Base-by-base conservation (phyloP, 2,888 invertebrate species). In the Nomada lathburiana region DNA sequence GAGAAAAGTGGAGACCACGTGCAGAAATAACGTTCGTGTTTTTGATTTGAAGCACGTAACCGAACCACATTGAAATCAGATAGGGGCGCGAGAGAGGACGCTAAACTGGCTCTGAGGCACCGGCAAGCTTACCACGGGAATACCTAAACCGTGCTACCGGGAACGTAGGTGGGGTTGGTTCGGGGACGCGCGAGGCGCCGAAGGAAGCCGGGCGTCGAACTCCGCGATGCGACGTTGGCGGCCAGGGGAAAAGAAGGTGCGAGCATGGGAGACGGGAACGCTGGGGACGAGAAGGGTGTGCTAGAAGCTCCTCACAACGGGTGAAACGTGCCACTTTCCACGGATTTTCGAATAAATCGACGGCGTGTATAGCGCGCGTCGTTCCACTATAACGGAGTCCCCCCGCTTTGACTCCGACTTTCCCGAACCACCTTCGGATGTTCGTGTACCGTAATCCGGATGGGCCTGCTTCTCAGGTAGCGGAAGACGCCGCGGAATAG, bases 31-130 rank as follows among this genome's bases (percentile, higher is more conserved):
- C 88, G 89, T 89, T 89, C 86, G 88, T 92, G 91, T 92, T 93
- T 93, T 91, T 93, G 90, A 93, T 93, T 93, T 91, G 90, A 89
- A 87, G 91, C 93, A 93, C 92, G 93, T 93, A 92, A 91, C 89
- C 88, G 91, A 91, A 91, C 90, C 91, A 91, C 92, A 92, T 93
- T 92, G 93, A 93, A 92, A 93, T 93, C 91, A 89, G 91, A 92
- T 91, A 91, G 90, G 89, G 88, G 88, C 83, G 89, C 89, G 84
- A 77, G 87, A 83, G 83, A 88, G 89, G 89, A 90, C 89, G 89
- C 89, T 90, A 91, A 92, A 91, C 92, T 89, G 90, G 88, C 91
- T 91, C 86, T 85, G 80, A 88, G 88, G 85, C 87, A 86, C 79
- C 86, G 83, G 85, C 79, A 87, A 89, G 88, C 88, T 89, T 87